A percentile compares a stretch with the other conserved stretches of the same genome.
phyloP scores from a whole-genome alignment of 2,888 invertebrate genomes.

The Eretmocerus hayati region DNA sequence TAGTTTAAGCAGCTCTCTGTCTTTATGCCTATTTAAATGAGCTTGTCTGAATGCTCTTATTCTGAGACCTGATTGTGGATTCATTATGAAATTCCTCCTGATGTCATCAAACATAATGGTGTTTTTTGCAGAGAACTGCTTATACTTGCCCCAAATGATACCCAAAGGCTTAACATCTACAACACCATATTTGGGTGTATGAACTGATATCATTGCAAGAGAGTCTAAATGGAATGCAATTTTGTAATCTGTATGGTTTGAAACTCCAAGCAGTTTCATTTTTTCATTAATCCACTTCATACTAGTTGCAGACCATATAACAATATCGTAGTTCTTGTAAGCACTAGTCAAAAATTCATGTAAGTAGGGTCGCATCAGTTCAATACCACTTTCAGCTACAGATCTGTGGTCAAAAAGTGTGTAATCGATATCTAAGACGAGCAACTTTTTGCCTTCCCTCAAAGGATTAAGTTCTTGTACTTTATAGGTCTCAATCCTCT shows the following conservation, averaged over 20 bases:
- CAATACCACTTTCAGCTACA: slow-evolving; percentile 77
- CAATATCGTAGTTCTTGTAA: slow-evolving; percentile 89
- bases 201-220: slow-evolving; percentile 90
- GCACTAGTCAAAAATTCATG: slow-evolving; percentile 88
- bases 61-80: slow-evolving; percentile 86
- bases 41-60: slow-evolving; percentile 89
- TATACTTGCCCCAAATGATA: slow-evolving; percentile 93
- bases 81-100: slow-evolving; percentile 93
- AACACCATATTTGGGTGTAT: slow-evolving; percentile 83
- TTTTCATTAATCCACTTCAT: slow-evolving; percentile 99
- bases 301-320: slow-evolving; percentile 96
- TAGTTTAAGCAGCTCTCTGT: slow-evolving; percentile 74
- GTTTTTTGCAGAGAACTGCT: slow-evolving; percentile 81
- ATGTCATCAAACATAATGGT: slow-evolving; percentile 99
- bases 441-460: slow-evolving; percentile 76
- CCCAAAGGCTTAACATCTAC: slow-evolving; percentile 93
- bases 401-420: slow-evolving; percentile 94
- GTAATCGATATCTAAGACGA: slow-evolving; percentile 94
- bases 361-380: slow-evolving; percentile 89
- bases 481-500: slow-evolving; percentile 75
- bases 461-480: slow-evolving; percentile 76
- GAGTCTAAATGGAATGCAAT: slow-evolving; percentile 88
- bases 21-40: slow-evolving; percentile 76
- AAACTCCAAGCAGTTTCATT: slow-evolving; percentile 86
- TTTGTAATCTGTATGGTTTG: slow-evolving; percentile 76